Base-by-base conservation (phyloP, 2,888 invertebrate species). In the Mythimna lalbum region DNA sequence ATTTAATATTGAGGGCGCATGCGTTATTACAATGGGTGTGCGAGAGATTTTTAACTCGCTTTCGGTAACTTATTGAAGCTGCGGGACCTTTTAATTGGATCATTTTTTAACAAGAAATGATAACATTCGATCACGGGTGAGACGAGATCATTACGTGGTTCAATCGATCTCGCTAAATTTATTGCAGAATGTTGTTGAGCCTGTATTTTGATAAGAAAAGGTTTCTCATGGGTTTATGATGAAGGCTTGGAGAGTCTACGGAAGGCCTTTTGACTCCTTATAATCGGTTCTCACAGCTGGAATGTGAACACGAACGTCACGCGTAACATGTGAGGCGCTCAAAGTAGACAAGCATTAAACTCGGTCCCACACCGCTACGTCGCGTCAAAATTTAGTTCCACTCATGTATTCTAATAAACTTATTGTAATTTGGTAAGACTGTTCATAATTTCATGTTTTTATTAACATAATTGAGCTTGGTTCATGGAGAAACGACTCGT, bases 21-120 rank as follows among this genome's bases (percentile, higher is more conserved):
- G 90, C 94, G 94, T 95, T 95, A 95, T 95, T 95, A 95, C 95
- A 95, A 95, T 95, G 95, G 95, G 95, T 95, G 94, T 95, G 94
- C 94, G 93, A 86, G 91, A 93, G 94, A 93, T 94, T 93, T 90
- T 93, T 92, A 95, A 95, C 94, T 92, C 88, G 91, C 90, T 91
- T 91, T 93, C 90, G 93, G 95, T 95, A 94, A 95, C 94, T 92
- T 95, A 95, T 95, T 93, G 94, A 93, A 90, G 91, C 89, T 87
- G 88, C 88, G 88, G 88, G 84, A 86, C 90, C 90, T 85, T 92
- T 94, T 95, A 94, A 95, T 95, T 95, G 95, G 95, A 93, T 93
- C 93, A 94, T 94, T 94, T 93, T 95, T 94, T 94, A 95, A 95
- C 94, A 88, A 94, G 95, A 94, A 92, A 90, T 92, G 92, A 94